Percentiles rank a stretch among this genome's conserved stretches.
These are phyloP conservation scores for Coregonus sp. DNA, from an alignment of 2,797 vertebrate genomes.

Conservation along the genomic window DNA sequence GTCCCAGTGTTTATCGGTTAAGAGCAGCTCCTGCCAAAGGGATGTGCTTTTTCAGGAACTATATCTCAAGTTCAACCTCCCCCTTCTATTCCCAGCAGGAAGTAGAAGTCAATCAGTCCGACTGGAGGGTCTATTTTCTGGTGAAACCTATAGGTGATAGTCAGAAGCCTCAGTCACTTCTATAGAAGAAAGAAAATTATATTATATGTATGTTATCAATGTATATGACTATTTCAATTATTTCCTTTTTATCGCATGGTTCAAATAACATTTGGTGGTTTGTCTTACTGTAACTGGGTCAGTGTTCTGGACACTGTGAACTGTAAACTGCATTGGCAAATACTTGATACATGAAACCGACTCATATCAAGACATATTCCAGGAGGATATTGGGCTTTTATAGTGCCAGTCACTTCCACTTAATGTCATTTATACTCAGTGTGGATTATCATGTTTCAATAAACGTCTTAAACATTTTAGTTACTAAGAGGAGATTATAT, in stretches of 20 bases:
- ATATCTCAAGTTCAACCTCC: neutral
- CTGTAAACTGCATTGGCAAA: neutral
- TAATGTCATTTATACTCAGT: neutral
- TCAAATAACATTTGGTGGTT: neutral
- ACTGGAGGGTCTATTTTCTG: neutral
- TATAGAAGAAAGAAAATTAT: neutral
- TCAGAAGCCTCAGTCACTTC: neutral
- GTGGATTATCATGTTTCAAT: neutral
- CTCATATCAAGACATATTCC: neutral
- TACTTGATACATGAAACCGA: neutral
- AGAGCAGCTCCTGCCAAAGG: constrained; percentile 1
- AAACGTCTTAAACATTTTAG: neutral
- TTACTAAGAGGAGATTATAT: neutral
- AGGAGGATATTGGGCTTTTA: neutral
- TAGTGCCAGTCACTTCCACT: neutral
- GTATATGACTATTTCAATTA: neutral
- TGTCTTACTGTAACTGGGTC: neutral
- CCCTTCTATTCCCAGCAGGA: neutral
- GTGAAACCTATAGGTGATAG: neutral
- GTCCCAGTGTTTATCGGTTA: constrained; percentile 35
- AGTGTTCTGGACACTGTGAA: neutral
- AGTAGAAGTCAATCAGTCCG: neutral
- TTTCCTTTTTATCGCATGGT: neutral
- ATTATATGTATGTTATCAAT: neutral
- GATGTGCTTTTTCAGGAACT: constrained; percentile 3